Evolutionary conservation across 2,113 vertebrate species (phyloP).

Genomic region (Eptesicus fuscus): DNA sequence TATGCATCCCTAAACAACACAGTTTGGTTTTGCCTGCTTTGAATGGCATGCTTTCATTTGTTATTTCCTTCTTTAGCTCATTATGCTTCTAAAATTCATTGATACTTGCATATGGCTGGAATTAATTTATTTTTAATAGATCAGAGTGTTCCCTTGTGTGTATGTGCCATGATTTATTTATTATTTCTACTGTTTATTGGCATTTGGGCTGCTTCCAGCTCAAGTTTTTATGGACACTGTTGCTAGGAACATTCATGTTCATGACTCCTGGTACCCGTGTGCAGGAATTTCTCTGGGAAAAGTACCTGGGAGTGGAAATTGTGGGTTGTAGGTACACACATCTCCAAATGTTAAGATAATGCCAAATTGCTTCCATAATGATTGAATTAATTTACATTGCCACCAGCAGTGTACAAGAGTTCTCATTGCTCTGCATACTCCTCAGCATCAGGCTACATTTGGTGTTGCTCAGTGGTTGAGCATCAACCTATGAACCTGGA

Average conservation of each 20-base stretch:
- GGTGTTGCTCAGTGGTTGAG: too few relatives aligned
- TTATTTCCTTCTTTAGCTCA: not conserved
- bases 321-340: not conserved
- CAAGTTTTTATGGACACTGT: not conserved
- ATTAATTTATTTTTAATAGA: slow-evolving; percentile 31
- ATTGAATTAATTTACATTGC: not conserved
- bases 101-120: not conserved
- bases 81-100: not conserved
- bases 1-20: not conserved
- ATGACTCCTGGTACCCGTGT: not conserved
- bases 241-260: not conserved
- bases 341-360: not conserved
- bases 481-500: too few relatives aligned
- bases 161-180: not conserved
- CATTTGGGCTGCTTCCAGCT: not conserved
- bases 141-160: not conserved
- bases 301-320: not conserved
- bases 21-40: not conserved
- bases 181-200: not conserved
- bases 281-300: not conserved
- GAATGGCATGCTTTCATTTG: not conserved
- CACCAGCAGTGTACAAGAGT: not conserved
- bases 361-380: not conserved
- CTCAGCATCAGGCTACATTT: not conserved
- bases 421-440: not conserved